A percentile compares a stretch with the other conserved stretches of the same genome.
phyloP scores from a whole-genome alignment of 2,888 invertebrate species.

The Morpho achilles region DNA sequence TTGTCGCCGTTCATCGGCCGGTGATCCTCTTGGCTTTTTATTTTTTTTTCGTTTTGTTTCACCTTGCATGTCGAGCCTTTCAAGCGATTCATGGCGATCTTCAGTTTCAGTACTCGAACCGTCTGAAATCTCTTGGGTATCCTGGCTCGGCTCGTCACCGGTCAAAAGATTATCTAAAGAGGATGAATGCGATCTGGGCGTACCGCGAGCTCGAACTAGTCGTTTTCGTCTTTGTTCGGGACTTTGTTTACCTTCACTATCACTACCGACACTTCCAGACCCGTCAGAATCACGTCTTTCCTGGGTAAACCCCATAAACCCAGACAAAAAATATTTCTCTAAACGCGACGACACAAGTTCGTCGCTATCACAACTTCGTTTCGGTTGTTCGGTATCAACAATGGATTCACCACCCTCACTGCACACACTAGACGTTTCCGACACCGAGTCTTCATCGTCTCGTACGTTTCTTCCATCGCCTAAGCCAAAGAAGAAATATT shows the following conservation, averaged over 20 bases:
- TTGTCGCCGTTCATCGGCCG: conserved; percentile 82
- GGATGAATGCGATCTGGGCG: conserved; percentile 89
- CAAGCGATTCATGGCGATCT: conserved; percentile 82
- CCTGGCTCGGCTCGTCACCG: conserved; percentile 77
- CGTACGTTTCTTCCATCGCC: conserved; percentile 83
- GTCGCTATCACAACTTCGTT: conserved; percentile 81
- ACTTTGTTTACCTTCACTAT: conserved; percentile 92
- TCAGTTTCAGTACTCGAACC: conserved; percentile 88
- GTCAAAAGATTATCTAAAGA: conserved; percentile 88
- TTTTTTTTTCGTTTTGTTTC: conserved; percentile 92
- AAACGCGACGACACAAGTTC: conserved; percentile 90
- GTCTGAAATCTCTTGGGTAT: conserved; percentile 82
- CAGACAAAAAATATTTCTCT: conserved; percentile 93
- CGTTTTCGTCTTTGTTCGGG: conserved; percentile 91
- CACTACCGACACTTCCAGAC: conserved; percentile 92
- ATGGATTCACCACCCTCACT: conserved; percentile 90
- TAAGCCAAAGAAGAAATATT: conserved; percentile 93
- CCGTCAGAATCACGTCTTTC: conserved; percentile 89
- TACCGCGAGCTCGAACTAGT: conserved; percentile 88
- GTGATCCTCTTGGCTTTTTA: conserved; percentile 82
- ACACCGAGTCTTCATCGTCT: conserved; percentile 82
- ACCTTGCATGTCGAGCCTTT: conserved; percentile 86
- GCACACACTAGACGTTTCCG: conserved; percentile 91
- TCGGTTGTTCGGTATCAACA: conserved; percentile 78
- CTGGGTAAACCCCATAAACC: conserved; percentile 89